Conservation (phyloP, 2,797 vertebrate genomes). For the Falco rusticolus region DNA sequence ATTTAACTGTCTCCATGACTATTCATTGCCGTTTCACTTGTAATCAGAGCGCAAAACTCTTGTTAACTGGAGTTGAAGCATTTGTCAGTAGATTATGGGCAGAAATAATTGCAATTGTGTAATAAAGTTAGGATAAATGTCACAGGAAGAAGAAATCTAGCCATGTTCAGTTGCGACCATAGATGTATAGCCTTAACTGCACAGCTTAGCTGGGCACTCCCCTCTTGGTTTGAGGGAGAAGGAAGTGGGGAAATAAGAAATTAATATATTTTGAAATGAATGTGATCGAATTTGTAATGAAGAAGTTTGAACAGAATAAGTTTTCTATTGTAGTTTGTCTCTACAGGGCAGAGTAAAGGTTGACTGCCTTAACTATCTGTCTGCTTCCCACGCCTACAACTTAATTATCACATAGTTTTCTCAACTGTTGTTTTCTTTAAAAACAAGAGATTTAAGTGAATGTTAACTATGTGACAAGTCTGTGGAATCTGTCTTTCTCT, state of each 20-base stretch:
- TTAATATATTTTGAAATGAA: background rate
- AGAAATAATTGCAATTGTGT: background rate
- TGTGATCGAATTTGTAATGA: background rate
- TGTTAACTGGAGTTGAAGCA: background rate
- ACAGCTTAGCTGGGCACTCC: background rate
- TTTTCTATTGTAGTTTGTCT: background rate
- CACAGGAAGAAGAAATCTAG: background rate
- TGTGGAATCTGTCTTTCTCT: background rate
- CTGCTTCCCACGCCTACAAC: slow-evolving; percentile 5
- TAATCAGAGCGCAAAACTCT: background rate
- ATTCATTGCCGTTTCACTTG: background rate
- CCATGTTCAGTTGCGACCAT: background rate
- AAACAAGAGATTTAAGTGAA: slow-evolving; percentile 49
- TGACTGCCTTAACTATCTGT: background rate
- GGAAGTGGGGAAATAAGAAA: background rate
- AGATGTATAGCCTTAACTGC: background rate
- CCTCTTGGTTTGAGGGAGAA: background rate
- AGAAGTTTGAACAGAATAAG: background rate
- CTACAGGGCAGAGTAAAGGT: slow-evolving; percentile 16
- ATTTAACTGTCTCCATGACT: background rate
- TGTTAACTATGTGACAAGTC: slow-evolving; percentile 34
- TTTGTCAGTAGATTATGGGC: background rate
- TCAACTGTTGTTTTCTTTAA: slow-evolving; percentile 45
- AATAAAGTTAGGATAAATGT: background rate
- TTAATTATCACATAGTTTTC: slow-evolving; percentile 49